These are phyloP conservation scores for Drosophila mayaguana DNA, from an alignment of 2,888 invertebrate genomes.

Conservation along the genomic window DNA sequence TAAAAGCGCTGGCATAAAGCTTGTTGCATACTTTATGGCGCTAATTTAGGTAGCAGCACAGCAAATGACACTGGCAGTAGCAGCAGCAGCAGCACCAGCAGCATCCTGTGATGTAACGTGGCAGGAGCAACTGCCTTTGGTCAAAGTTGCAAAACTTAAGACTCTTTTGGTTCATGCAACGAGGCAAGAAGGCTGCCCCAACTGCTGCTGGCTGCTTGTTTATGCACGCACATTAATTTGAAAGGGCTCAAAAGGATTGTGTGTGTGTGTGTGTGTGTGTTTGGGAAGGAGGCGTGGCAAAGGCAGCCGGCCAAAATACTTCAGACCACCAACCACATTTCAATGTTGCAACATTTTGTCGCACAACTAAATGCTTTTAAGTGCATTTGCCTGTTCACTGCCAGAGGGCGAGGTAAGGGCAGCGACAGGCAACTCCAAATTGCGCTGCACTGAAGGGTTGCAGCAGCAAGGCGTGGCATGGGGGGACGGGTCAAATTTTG, in stretches of 20 bases:
- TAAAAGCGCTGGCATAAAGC: conserved; percentile 70
- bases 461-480: background rate
- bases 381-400: conserved; percentile 68
- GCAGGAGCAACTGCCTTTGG: conserved; percentile 28
- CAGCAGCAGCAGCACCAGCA: background rate
- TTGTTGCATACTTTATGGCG: conserved; percentile 79
- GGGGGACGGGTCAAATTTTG: conserved; percentile 12
- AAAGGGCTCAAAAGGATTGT: conserved; percentile 44
- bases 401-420: background rate
- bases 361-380: conserved; percentile 81
- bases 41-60: conserved; percentile 67
- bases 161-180: conserved; percentile 25
- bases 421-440: background rate
- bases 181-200: conserved; percentile 1
- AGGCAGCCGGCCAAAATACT: conserved; percentile 25
- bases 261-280: background rate
- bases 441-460: background rate
- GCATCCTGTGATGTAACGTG: background rate
- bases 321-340: conserved; percentile 67
- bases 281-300: background rate
- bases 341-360: conserved; percentile 72
- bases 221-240: conserved; percentile 78
- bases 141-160: conserved; percentile 62
- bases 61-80: conserved; percentile 41
- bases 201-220: conserved; percentile 54